Conservation (phyloP, 2,888 invertebrate genomes). For the Andrena minutula region DNA sequence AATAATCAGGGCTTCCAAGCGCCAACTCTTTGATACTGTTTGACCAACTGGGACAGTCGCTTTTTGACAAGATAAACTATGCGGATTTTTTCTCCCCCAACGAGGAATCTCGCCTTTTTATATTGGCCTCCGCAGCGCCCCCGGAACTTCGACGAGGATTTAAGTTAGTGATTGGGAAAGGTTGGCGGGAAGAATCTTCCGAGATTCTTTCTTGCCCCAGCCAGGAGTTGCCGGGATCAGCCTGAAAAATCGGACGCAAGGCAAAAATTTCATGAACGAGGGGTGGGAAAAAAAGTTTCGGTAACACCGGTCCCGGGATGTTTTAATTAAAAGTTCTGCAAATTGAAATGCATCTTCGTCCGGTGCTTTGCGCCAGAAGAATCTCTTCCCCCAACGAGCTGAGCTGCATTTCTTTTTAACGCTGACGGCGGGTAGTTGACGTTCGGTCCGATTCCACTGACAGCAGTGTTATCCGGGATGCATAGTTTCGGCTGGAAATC, state of each 20-base stretch:
- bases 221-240: constrained; percentile 10
- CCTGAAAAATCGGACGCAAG: constrained; percentile 19
- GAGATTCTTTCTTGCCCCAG: constrained; percentile 10
- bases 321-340: constrained; percentile 41
- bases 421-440: too few relatives aligned
- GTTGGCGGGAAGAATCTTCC: constrained; percentile 17
- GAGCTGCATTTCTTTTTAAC: too few relatives aligned
- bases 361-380: too few relatives aligned
- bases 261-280: constrained; percentile 21
- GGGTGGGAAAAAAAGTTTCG: constrained; percentile 26
- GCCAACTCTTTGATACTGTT: not conserved
- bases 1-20: constrained; percentile 14
- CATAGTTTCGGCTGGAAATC: too few relatives aligned
- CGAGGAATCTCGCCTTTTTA: constrained; percentile 1
- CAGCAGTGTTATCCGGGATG: constrained; percentile 8
- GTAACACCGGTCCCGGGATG: constrained; percentile 19
- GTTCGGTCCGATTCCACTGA: too few relatives aligned
- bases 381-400: too few relatives aligned
- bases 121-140: not conserved
- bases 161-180: constrained; percentile 22
- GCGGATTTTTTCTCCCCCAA: not conserved
- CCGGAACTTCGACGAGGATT: constrained; percentile 11
- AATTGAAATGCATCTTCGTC: constrained; percentile 2
- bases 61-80: constrained; percentile 8
- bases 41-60: constrained; percentile 5